Conservation (phyloP, 2,797 vertebrate genomes). For the Thaleichthys pacificus region DNA sequence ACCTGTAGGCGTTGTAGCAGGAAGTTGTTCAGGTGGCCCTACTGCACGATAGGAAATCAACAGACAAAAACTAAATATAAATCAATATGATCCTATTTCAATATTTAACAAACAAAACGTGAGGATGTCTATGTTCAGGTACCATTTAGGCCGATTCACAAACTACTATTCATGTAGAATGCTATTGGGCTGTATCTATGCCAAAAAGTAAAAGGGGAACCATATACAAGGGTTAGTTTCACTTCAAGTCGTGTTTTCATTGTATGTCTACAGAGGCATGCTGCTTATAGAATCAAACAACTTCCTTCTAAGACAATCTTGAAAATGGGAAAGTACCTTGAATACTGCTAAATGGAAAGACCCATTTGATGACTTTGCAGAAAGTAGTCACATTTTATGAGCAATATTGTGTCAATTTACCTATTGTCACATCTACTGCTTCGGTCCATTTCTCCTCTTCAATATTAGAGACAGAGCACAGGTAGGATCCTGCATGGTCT, state of each 20-base stretch:
- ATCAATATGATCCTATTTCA: background rate
- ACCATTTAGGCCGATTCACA: background rate
- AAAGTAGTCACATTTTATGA: constrained; percentile 21
- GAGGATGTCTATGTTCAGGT: background rate
- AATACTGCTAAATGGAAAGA: constrained; percentile 56
- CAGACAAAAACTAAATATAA: constrained; percentile 24
- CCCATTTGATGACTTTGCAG: constrained; percentile 22
- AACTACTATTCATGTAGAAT: background rate
- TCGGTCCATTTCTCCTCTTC: constrained; percentile 80
- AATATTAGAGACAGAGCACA: constrained; percentile 81
- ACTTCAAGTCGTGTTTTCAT: constrained; percentile 66
- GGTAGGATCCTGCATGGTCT: constrained; percentile 74
- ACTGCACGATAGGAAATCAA: constrained; percentile 18
- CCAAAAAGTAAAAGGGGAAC: constrained; percentile 37
- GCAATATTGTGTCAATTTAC: constrained; percentile 45
- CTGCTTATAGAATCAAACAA: constrained; percentile 53
- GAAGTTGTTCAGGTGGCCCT: constrained; percentile 48
- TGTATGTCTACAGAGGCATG: constrained; percentile 37
- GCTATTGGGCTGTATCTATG: constrained; percentile 1
- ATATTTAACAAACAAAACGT: background rate
- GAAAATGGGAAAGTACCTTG: constrained; percentile 75
- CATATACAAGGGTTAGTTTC: constrained; percentile 58
- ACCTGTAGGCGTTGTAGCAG: constrained; percentile 62
- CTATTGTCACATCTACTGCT: constrained; percentile 72
- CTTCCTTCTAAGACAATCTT: constrained; percentile 60